Conservation (phyloP, 2,113 vertebrate genomes). For the Oncorhynchus kisutch region DNA sequence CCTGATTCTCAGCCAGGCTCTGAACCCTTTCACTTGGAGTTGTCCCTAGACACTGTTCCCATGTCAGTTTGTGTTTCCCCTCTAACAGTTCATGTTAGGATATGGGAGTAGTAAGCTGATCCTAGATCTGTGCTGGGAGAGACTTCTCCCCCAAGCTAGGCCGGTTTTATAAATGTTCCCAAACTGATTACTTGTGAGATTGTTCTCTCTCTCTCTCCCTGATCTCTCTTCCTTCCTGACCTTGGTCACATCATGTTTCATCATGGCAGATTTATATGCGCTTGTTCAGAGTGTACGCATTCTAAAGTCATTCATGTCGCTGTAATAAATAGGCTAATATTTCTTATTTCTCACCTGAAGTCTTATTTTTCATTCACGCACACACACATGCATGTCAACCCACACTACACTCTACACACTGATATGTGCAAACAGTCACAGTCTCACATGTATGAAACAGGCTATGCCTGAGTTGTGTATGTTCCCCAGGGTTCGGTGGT, state of each 20-base stretch:
- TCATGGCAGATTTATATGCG: conserved; percentile 61
- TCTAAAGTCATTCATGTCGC: conserved; percentile 71
- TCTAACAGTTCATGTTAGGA: too few relatives aligned
- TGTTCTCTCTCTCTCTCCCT: not conserved
- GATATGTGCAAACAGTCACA: not conserved
- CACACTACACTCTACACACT: too few relatives aligned
- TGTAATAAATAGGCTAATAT: conserved; percentile 82
- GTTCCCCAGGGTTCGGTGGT: conserved; percentile 5
- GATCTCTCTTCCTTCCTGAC: conserved; percentile 8
- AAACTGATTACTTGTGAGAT: conserved; percentile 35
- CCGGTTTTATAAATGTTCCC: conserved; percentile 52
- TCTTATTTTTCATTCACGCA: conserved; percentile 44
- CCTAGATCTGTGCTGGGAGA: too few relatives aligned
- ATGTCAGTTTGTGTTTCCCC: too few relatives aligned
- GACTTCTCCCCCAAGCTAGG: not conserved
- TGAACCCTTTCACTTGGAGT: not conserved
- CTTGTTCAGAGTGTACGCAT: conserved; percentile 73
- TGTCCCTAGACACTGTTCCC: not conserved
- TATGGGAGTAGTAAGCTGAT: too few relatives aligned
- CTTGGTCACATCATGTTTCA: conserved; percentile 51
- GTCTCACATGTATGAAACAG: not conserved
- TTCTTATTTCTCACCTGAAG: conserved; percentile 80
- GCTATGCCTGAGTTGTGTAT: not conserved
- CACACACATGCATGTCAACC: not conserved
- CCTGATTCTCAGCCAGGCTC: not conserved